Base-by-base conservation (phyloP, 2,888 invertebrate species). In the Adelognathus sp. region DNA sequence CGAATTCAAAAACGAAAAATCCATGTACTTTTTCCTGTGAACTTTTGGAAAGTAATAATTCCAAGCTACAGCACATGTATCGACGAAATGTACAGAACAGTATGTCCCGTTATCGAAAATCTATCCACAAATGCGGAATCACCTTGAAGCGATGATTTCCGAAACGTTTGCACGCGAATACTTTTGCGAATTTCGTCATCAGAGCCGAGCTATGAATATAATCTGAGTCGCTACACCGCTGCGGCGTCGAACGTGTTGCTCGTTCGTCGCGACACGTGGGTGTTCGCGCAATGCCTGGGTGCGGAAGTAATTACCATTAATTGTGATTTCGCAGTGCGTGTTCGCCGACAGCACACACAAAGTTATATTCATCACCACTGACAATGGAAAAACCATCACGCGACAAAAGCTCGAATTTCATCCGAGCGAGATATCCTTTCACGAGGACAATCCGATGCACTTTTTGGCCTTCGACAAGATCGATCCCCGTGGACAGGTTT, bases 271-370 rank as follows among this genome's bases (percentile, higher is more conserved):
- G 18, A 67, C 67, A 39, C 29, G 54, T 67, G 29, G 67, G 54
- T 54, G 52, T 67, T 64, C 39, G 16, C 24, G 27, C 14, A 36
- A 18, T n/a, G 9, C 0, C 16, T 18, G 64, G 24, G 64, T 54
- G 39, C 67, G 54, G 67, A 67, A 67, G 54, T 67, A 54, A 67
- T 67, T 67, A 29, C 52, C n/a, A 39, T 24, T 67, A 67, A 67
- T 58, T 61, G 6, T 58, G 79, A n/a, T 83, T 72, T 93, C 94
- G 54, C 92, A 98, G 97, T 97, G 96, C 91, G 95, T 98, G 0
- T 98, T 98, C 90, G 94, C 96, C 64, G 98, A 98, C 90, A 93
- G 95, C 1, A 92, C 93, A 41, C 95, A 97, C 89, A 95, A 96
- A 86, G 93, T 94, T 81, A 92, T 97, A 31, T 97, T 95, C 89